Evolutionary conservation across 2,888 invertebrate genomes (phyloP).

Genomic region (Callinectes sapidus): DNA sequence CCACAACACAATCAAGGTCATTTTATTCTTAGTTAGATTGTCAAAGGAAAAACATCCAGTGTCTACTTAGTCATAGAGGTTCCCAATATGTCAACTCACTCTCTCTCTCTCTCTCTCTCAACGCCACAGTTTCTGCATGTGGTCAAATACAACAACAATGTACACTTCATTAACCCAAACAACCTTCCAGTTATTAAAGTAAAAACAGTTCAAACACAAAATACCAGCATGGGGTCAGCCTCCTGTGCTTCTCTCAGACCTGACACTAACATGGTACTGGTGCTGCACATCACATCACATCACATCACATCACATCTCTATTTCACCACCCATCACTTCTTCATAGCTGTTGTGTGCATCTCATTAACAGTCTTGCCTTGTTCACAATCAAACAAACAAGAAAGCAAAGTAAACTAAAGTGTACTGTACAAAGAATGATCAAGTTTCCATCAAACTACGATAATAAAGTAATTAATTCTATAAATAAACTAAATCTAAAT

Average conservation of each 20-base stretch:
- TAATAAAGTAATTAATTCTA: too few species aligned
- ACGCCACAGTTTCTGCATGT: background rate
- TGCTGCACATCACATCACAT: too few species aligned
- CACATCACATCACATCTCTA: too few species aligned
- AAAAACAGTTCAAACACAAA: background rate
- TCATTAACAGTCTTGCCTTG: background rate
- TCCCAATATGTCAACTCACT: background rate
- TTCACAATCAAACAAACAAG: background rate
- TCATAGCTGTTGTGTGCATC: background rate
- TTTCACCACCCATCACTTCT: too few species aligned
- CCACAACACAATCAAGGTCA: background rate
- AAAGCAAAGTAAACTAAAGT: background rate
- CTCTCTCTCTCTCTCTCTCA: slow-evolving; percentile 28
- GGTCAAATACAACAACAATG: background rate
- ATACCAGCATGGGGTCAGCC: background rate
- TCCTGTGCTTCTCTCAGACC: background rate
- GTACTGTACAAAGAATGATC: too few species aligned
- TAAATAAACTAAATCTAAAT: background rate
- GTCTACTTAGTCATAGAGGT: background rate
- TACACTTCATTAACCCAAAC: background rate
- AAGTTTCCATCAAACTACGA: background rate
- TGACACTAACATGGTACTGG: background rate
- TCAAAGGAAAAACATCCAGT: background rate
- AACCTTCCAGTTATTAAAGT: background rate
- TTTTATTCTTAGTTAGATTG: background rate